These are phyloP conservation scores for Drosophila lacicola DNA, from an alignment of 2,888 invertebrate species.

Conservation along the genomic window DNA sequence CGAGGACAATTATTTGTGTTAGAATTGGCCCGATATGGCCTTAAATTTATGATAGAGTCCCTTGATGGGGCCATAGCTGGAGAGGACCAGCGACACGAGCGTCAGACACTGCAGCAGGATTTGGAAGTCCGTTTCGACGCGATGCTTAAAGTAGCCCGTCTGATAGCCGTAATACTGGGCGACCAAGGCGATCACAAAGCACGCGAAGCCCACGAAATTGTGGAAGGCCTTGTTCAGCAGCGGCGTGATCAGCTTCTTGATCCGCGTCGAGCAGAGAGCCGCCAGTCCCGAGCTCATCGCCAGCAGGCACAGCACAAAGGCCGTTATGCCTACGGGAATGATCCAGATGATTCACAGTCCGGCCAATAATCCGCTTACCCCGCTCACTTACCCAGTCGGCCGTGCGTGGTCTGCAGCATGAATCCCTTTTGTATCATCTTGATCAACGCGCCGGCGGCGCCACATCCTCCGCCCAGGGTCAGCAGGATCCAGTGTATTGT, in stretches of 20 bases:
- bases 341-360: background rate
- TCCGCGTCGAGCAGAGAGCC: slow-evolving; percentile 74
- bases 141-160: slow-evolving; percentile 75
- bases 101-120: slow-evolving; percentile 80
- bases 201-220: slow-evolving; percentile 76
- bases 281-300: slow-evolving; percentile 79
- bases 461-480: slow-evolving; percentile 78
- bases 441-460: slow-evolving; percentile 79
- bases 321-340: slow-evolving; percentile 71
- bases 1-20: slow-evolving; percentile 5
- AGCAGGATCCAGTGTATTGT: slow-evolving; percentile 83
- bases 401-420: slow-evolving; percentile 73
- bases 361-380: no score
- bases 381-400: slow-evolving; percentile 74
- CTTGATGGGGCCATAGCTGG: slow-evolving; percentile 77
- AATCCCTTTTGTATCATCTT: slow-evolving; percentile 79
- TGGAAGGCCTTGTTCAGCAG: slow-evolving; percentile 82
- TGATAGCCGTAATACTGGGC: slow-evolving; percentile 83
- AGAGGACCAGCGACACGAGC: slow-evolving; percentile 74
- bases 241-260: slow-evolving; percentile 75
- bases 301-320: slow-evolving; percentile 79
- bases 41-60: slow-evolving; percentile 65
- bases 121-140: slow-evolving; percentile 66
- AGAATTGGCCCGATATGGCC: slow-evolving; percentile 61
- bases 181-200: slow-evolving; percentile 80